A percentile compares a stretch with the other conserved stretches of the same genome.
These are phyloP conservation scores for Chiloscyllium plagiosum DNA, from an alignment of 2,113 vertebrate genomes.

Conservation along the genomic window DNA sequence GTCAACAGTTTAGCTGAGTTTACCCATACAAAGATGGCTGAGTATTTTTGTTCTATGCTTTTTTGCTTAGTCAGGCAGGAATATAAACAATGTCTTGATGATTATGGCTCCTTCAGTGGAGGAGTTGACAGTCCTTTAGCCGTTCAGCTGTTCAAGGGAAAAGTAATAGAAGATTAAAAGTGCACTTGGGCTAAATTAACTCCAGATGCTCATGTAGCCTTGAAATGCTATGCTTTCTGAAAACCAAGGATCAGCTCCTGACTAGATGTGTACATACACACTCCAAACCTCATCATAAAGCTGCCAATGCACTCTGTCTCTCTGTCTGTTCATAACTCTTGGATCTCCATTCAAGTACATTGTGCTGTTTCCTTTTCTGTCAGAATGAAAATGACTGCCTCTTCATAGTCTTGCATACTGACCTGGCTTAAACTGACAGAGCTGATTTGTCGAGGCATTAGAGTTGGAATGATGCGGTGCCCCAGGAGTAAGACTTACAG, in stretches of 20 bases:
- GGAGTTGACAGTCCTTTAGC: not conserved
- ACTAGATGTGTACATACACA: not conserved
- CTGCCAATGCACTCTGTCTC: too few relatives aligned
- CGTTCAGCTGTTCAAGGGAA: not conserved
- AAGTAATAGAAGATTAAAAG: not conserved
- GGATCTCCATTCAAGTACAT: not conserved
- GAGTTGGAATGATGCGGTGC: not conserved
- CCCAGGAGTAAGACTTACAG: not conserved
- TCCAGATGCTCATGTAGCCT: not conserved
- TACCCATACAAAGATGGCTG: not conserved
- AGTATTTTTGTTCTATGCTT: not conserved
- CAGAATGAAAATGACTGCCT: not conserved
- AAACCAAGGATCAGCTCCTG: not conserved
- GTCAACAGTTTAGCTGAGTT: not conserved
- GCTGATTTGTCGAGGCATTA: not conserved
- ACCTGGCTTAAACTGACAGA: not conserved
- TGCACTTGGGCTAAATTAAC: not conserved
- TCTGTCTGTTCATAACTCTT: not conserved
- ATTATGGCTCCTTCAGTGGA: not conserved
- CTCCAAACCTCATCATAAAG: not conserved
- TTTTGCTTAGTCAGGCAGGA: not conserved
- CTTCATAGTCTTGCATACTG: not conserved
- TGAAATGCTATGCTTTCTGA: not conserved
- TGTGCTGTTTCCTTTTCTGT: not conserved
- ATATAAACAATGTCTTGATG: not conserved